Evolutionary conservation across 1,140 invertebrate species (phyloP), one percentile per base, ranked within the genome.

Genomic region (Papilio machaon): DNA sequence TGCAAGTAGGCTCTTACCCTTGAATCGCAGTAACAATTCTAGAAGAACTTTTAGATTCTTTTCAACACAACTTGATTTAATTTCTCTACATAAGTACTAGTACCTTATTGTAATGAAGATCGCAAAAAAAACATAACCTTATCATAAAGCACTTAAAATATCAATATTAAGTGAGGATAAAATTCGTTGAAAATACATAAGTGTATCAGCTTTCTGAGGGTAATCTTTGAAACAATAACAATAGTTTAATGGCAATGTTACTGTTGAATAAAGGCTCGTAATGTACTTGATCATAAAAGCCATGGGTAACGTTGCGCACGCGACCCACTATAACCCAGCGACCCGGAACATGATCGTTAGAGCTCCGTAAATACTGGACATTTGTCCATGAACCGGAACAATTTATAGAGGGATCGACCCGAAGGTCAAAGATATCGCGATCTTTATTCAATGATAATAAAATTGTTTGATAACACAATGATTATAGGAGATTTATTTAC

Each of bases 311-410:
- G 64, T 70, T 70, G 11, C 23, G 64, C 64, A 70, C 64, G 64
- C 64, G 64, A 70, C 64, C 64, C 4, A 8, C 13, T 30, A 70
- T 17, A 35, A 70, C 64, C 30, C 64, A 70, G 13, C 64, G 64
- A 70, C 64, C 64, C 64, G 64, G 64, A 70, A 70, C 30, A 70
- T 70, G 30, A 70, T 70, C 64, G 64, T 38, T 70, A 70, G 23
- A 70, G 60, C 19, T 38, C 8, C 64, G 15, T 70, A 35, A 70
- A 70, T 35, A 70, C 64, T 70, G 64, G 30, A 35, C 64, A 70
- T 70, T 70, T 70, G 30, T 70, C 30, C 64, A 30, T 70, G 23
- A 70, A 70, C 30, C 64, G 64, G 64, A 70, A 70, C 64, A 38
- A 35, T 70, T 38, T 38, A 70, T 70, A 35, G 23, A 64, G 60